Conservation (phyloP, 2,888 invertebrate species). For the Caenorhabditis wallacei region DNA sequence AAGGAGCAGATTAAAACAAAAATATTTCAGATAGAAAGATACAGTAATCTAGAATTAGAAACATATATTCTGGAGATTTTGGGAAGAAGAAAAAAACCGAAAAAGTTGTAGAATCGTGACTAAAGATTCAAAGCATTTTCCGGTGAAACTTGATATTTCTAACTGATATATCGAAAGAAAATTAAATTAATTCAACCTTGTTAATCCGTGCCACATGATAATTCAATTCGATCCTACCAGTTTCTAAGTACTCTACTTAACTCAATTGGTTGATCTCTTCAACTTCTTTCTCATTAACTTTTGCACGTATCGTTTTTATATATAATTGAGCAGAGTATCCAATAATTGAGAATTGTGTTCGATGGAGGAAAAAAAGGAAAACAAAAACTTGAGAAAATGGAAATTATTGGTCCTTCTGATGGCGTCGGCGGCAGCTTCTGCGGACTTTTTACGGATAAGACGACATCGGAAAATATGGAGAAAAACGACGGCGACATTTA, state of each 20-base stretch:
- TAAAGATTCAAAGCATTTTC: background rate
- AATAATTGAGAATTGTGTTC: constrained; percentile 9
- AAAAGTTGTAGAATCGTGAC: background rate
- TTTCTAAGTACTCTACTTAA: constrained; percentile 24
- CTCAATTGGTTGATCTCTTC: constrained; percentile 20
- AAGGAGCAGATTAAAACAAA: background rate
- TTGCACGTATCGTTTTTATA: constrained; percentile 28
- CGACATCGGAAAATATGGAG: constrained; percentile 43
- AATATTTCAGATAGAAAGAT: too few relatives aligned
- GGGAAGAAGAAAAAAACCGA: background rate
- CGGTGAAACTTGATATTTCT: background rate
- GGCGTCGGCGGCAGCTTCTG: constrained; percentile 1
- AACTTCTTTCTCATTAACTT: constrained; percentile 35
- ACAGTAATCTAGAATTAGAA: too few relatives aligned
- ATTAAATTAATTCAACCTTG: constrained; percentile 15
- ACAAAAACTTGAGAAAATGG: constrained; percentile 8
- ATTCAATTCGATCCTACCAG: constrained; percentile 15
- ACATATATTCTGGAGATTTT: too few relatives aligned
- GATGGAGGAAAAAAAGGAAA: background rate
- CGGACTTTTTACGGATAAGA: constrained; percentile 36
- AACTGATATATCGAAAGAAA: constrained; percentile 22
- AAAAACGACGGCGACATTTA: constrained; percentile 55
- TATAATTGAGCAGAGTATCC: constrained; percentile 1
- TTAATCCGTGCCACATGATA: constrained; percentile 28
- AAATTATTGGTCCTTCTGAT: constrained; percentile 47